These are phyloP conservation scores for Ichneumoninae sp. DNA, from an alignment of 2,888 invertebrate genomes.

Conservation along the genomic window DNA sequence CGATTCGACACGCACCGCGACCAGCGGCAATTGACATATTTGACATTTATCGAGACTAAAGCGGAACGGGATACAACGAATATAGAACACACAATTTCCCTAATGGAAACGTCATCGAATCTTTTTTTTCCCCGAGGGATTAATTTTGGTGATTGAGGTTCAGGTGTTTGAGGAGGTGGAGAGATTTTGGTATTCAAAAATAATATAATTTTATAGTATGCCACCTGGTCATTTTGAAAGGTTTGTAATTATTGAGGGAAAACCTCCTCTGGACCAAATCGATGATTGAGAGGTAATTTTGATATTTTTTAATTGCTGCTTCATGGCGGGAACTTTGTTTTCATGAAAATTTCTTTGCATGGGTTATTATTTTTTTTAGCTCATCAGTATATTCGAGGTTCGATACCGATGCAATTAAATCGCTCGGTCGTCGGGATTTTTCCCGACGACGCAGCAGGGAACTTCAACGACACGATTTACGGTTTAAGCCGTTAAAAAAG, in stretches of 20 bases:
- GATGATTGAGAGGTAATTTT: slow-evolving; percentile 1
- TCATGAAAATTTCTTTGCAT: neutral
- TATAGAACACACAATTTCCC: slow-evolving; percentile 32
- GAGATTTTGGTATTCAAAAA: neutral
- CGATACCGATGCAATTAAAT: slow-evolving; percentile 44
- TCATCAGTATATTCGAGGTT: neutral
- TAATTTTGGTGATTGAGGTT: neutral
- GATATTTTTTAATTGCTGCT: neutral
- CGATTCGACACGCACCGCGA: slow-evolving; percentile 58
- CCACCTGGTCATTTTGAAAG: neutral
- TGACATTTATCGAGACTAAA: slow-evolving; percentile 61
- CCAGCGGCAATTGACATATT: slow-evolving; percentile 49
- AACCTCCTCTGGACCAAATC: neutral
- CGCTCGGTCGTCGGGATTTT: neutral
- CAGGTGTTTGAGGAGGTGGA: neutral
- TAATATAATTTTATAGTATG: neutral
- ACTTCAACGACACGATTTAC: slow-evolving; percentile 35
- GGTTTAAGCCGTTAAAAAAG: slow-evolving; percentile 39
- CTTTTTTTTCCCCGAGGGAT: slow-evolving; percentile 8
- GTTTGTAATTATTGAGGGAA: neutral
- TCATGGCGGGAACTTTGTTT: neutral
- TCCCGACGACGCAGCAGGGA: slow-evolving; percentile 11
- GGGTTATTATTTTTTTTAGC: neutral
- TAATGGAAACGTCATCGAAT: slow-evolving; percentile 52
- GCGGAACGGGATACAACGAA: slow-evolving; percentile 10